A percentile compares a stretch with the other conserved stretches of the same genome.
Evolutionary conservation across 2,797 vertebrate species (phyloP).

Genomic region (Adrianichthys oophorus): DNA sequence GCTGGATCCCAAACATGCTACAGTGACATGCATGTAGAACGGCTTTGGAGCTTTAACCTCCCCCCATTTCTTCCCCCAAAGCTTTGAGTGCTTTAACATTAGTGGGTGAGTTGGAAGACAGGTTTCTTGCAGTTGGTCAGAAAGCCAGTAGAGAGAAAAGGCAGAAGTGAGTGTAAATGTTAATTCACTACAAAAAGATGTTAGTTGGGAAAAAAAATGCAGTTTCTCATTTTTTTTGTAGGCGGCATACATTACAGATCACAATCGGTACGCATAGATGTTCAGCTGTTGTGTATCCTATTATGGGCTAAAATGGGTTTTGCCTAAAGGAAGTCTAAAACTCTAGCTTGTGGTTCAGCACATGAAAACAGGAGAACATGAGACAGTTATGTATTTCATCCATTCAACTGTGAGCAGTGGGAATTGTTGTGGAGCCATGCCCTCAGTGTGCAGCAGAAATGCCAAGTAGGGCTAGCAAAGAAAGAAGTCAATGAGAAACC

Average conservation of each 20-base stretch:
- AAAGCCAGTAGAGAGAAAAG: slow-evolving; percentile 77
- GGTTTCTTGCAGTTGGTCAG: slow-evolving; percentile 75
- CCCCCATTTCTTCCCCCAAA: slow-evolving; percentile 74
- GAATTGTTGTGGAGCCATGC: slow-evolving; percentile 62
- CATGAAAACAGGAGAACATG: slow-evolving; percentile 63
- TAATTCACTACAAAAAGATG: slow-evolving; percentile 82
- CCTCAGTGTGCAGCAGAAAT: slow-evolving; percentile 57
- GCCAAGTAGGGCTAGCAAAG: slow-evolving; percentile 57
- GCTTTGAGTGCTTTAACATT: slow-evolving; percentile 76
- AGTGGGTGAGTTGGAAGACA: slow-evolving; percentile 79
- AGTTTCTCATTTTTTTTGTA: slow-evolving; percentile 82
- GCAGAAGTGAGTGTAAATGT: slow-evolving; percentile 74
- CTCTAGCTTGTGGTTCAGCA: slow-evolving; percentile 47
- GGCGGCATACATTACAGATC: slow-evolving; percentile 79
- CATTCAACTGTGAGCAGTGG: slow-evolving; percentile 60
- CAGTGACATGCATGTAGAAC: slow-evolving; percentile 79
- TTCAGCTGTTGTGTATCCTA: slow-evolving; percentile 53
- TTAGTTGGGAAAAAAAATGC: slow-evolving; percentile 84
- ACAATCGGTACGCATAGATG: slow-evolving; percentile 70
- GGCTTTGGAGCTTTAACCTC: slow-evolving; percentile 65
- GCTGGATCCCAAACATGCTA: slow-evolving; percentile 81
- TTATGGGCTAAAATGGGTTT: too few species aligned
- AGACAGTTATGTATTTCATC: slow-evolving; percentile 61
- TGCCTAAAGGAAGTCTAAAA: slow-evolving; percentile 35
- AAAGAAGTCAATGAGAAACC: slow-evolving; percentile 85